phyloP scores from a whole-genome alignment of 2,113 vertebrate genomes.

The Buteo buteo region DNA sequence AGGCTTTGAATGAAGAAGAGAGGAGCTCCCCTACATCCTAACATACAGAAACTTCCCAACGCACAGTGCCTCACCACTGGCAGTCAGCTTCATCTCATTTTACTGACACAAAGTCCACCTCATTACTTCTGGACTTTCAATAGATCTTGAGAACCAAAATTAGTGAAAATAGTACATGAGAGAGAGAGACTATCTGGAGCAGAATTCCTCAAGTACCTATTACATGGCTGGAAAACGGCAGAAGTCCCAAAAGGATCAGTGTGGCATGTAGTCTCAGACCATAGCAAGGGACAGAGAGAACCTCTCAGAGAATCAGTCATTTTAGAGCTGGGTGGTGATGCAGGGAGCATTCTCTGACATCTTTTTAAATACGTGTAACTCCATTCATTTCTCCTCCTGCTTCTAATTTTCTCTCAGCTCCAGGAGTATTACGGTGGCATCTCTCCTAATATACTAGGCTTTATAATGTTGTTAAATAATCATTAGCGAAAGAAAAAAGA shows the following conservation, averaged over 20 bases:
- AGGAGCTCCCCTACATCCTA: not conserved
- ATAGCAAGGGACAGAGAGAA: not conserved
- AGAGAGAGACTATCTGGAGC: not conserved
- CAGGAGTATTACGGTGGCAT: not conserved
- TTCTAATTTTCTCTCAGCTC: not conserved
- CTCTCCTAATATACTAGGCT: not conserved
- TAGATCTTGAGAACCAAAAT: not conserved
- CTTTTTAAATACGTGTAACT: not conserved
- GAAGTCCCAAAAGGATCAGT: not conserved
- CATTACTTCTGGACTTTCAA: not conserved
- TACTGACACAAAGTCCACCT: not conserved
- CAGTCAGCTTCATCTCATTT: not conserved
- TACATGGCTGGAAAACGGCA: not conserved
- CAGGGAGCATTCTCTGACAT: not conserved
- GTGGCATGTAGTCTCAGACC: accelerated
- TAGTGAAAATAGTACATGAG: not conserved
- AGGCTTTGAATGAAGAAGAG: not conserved
- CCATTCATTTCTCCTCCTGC: not conserved
- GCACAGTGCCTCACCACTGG: not conserved
- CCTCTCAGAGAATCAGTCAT: not conserved
- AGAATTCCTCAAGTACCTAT: not conserved
- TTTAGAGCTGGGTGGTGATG: not conserved
- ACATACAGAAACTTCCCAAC: not conserved
- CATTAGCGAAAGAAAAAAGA: not conserved
- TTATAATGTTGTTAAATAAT: not conserved